A percentile compares a stretch with the other conserved stretches of the same genome.
These are phyloP conservation scores for Drosophila kanapiae DNA, from an alignment of 1,140 invertebrate genomes.

Conservation along the genomic window DNA sequence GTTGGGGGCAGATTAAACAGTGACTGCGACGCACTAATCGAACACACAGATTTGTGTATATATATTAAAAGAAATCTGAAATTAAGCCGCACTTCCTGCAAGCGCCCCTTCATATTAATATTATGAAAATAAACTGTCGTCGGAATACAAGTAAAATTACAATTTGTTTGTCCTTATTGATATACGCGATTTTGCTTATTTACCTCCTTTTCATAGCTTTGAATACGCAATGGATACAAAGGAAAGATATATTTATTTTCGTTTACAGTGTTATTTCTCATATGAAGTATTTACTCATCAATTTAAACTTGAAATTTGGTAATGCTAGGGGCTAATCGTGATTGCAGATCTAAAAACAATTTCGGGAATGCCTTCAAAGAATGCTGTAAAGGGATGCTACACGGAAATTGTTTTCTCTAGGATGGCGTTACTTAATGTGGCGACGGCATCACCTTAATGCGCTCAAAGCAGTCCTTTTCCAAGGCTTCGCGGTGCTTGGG, in stretches of 20 bases:
- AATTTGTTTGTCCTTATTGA: too few relatives aligned
- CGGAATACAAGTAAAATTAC: constrained; percentile 31
- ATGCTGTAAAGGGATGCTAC: constrained; percentile 16
- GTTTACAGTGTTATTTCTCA: constrained; percentile 33
- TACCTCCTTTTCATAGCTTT: too few relatives aligned
- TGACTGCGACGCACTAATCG: constrained; percentile 25
- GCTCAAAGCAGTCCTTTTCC: constrained; percentile 95
- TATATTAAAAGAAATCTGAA: constrained; percentile 37
- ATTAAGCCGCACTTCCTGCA: constrained; percentile 41
- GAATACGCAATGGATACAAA: neutral
- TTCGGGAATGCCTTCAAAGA: constrained; percentile 51
- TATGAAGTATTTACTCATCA: constrained; percentile 12
- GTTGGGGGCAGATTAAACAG: constrained; percentile 11
- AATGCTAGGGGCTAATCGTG: constrained; percentile 22
- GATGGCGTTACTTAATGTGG: constrained; percentile 32
- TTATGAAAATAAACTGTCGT: constrained; percentile 73
- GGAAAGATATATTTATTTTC: neutral
- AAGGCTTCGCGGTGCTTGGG: constrained; percentile 94
- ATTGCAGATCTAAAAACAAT: constrained; percentile 50
- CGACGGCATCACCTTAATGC: constrained; percentile 94
- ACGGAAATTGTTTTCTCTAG: constrained; percentile 21
- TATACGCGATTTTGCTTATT: too few relatives aligned
- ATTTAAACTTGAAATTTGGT: constrained; percentile 26
- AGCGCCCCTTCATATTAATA: constrained; percentile 55
- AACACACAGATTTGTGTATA: constrained; percentile 73